A percentile compares a stretch with the other conserved stretches of the same genome.
These are phyloP conservation scores for Nasonovia ribisnigri DNA, from an alignment of 2,888 invertebrate genomes.

Conservation along the genomic window DNA sequence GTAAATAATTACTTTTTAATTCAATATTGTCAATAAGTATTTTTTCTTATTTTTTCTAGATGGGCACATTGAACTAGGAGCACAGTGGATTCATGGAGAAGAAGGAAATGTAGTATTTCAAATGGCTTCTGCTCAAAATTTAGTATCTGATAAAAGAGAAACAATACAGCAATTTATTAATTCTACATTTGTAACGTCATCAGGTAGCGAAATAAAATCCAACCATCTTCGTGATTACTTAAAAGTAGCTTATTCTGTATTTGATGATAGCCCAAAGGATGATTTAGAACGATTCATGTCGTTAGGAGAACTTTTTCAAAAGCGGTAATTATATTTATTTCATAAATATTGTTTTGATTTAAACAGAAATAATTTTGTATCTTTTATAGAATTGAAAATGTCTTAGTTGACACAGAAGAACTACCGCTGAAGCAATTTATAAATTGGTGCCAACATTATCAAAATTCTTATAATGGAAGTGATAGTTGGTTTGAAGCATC, in stretches of 20 bases:
- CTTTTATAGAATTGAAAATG: conserved; percentile 39
- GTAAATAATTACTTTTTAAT: neutral
- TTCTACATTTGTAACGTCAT: conserved; percentile 49
- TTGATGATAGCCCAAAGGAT: conserved; percentile 56
- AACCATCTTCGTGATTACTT: conserved; percentile 37
- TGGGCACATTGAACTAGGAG: conserved; percentile 79
- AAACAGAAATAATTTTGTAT: neutral
- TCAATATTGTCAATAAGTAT: neutral
- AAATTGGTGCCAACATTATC: conserved; percentile 75
- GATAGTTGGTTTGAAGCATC: conserved; percentile 79
- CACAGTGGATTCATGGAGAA: conserved; percentile 86
- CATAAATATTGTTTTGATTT: neutral
- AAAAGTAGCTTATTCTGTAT: conserved; percentile 33
- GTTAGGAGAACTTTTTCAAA: conserved; percentile 59
- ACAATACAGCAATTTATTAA: conserved; percentile 56
- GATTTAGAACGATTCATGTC: conserved; percentile 62
- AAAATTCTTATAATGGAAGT: conserved; percentile 75
- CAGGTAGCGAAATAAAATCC: conserved; percentile 36
- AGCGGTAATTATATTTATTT: conserved; percentile 37
- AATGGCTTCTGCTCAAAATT: conserved; percentile 68
- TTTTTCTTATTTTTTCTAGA: conserved; percentile 68
- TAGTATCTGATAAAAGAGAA: conserved; percentile 54
- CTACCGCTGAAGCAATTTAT: conserved; percentile 60
- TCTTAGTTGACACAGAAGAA: conserved; percentile 37
- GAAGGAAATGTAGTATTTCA: conserved; percentile 76